Evolutionary conservation across 2,888 invertebrate genomes (phyloP), one percentile per base, ranked within the genome.

Genomic region (Nowickia ferox): DNA sequence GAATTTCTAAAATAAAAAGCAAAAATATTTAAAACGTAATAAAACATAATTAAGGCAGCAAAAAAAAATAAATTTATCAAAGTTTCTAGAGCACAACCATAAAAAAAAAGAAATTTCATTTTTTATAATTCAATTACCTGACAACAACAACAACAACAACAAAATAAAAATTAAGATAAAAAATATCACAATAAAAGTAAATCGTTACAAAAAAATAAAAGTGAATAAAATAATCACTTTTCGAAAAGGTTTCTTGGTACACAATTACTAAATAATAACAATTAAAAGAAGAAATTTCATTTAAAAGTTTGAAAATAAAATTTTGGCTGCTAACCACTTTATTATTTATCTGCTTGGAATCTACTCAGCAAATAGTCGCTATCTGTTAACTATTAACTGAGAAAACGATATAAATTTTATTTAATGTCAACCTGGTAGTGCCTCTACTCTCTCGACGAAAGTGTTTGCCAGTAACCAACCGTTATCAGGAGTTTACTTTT

Each of bases 71-170:
- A 74, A 75, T 76, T 80, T 80, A 79, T 38, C 22, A 61, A 22
- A 76, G 71, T 86, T 79, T 83, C 59, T 83, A 77, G 85, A 85
- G 79, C 79, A 83, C 55, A 80, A 76, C 83, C 63, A 79, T 82
- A 69, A 83, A 76, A 85, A n/a, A 53, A 66, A 51, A 30, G 30
- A 71, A 79, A 76, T 77, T 83, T 65, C 8, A 66, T 66, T 72
- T 75, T 78, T 82, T 81, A 44, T 75, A 81, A 75, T 46, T 61
- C 63, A 86, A 86, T 76, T 83, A 59, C 76, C 40, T 40, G 68
- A n/a, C n/a, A n/a, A n/a, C n/a, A n/a, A n/a, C n/a, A n/a, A n/a
- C 30, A 53, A 75, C 11, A 53, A 6, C 30, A 30, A 30, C 30
- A 30, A 30, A 30, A 63, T 68, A 51, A 44, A 66, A 84, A 80